Conservation (phyloP, 1,140 invertebrate genomes). For the Orchesella cincta region DNA sequence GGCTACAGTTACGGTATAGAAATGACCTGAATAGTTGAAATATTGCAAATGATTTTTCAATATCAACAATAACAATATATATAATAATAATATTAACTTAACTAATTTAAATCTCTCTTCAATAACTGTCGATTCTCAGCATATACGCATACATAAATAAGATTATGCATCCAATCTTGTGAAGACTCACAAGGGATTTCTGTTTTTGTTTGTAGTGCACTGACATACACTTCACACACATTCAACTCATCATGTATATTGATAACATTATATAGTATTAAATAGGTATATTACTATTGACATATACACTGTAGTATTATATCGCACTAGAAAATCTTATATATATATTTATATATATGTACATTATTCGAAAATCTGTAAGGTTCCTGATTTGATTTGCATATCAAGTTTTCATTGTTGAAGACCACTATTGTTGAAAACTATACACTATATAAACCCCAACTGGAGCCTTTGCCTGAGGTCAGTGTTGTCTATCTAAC, state of each 20-base stretch:
- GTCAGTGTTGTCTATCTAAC: constrained; percentile 24
- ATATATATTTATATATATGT: background rate
- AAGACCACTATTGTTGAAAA: constrained; percentile 19
- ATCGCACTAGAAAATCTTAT: constrained; percentile 22
- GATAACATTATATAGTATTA: background rate
- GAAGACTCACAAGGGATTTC: background rate
- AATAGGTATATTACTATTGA: background rate
- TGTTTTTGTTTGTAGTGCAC: background rate
- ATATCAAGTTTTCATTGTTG: constrained; percentile 11
- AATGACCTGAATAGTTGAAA: background rate
- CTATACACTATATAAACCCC: background rate
- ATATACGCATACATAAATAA: too few relatives aligned
- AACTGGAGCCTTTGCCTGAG: constrained; percentile 15
- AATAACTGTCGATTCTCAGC: constrained; percentile 5
- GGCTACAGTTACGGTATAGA: constrained; percentile 8
- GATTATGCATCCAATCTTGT: background rate
- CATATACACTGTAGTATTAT: background rate
- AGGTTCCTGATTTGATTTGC: constrained; percentile 29
- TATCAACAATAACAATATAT: constrained; percentile 19
- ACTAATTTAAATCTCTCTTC: constrained; percentile 16
- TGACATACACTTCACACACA: too few relatives aligned
- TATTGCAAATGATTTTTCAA: constrained; percentile 25
- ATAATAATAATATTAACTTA: constrained; percentile 5
- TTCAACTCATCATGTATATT: background rate
- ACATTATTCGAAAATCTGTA: background rate